Evolutionary conservation across 2,113 vertebrate genomes (phyloP).

Genomic region (Peromyscus leucopus): DNA sequence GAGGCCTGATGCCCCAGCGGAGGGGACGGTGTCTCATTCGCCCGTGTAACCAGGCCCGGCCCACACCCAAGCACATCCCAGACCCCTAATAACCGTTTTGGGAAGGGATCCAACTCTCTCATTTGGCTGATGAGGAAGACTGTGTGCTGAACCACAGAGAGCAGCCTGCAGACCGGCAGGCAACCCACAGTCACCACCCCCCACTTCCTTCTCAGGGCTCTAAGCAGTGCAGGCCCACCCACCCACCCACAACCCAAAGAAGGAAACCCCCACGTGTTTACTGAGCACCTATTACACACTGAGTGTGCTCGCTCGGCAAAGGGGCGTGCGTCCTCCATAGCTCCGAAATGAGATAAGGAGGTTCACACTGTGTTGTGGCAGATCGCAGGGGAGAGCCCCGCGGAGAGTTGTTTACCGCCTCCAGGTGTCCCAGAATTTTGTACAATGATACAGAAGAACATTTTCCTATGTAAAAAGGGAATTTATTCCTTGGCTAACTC

Average conservation of each 20-base stretch:
- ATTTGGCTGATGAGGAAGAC: conserved; percentile 76
- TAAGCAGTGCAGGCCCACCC: neutral
- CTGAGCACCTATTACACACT: neutral
- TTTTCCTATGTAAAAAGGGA: neutral
- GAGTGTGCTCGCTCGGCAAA: neutral
- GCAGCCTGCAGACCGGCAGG: neutral
- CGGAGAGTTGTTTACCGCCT: neutral
- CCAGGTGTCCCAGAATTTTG: neutral
- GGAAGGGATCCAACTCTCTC: conserved; percentile 66
- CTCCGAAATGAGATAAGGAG: neutral
- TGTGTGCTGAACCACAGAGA: conserved; percentile 23
- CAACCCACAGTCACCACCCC: conserved; percentile 28
- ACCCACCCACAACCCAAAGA: neutral
- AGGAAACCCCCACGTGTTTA: neutral
- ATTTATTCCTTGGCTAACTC: neutral
- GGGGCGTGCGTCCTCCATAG: neutral
- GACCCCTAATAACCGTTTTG: conserved; percentile 62
- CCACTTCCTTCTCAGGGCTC: neutral
- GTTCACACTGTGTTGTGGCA: neutral
- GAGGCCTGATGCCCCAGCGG: neutral
- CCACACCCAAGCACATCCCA: conserved; percentile 40
- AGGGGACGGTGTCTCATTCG: conserved; percentile 63
- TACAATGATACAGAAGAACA: neutral
- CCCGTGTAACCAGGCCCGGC: conserved; percentile 45
- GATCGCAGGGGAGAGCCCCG: neutral